phyloP scores from a whole-genome alignment of 2,888 invertebrate species.

The Leptinotarsa peninsularis region DNA sequence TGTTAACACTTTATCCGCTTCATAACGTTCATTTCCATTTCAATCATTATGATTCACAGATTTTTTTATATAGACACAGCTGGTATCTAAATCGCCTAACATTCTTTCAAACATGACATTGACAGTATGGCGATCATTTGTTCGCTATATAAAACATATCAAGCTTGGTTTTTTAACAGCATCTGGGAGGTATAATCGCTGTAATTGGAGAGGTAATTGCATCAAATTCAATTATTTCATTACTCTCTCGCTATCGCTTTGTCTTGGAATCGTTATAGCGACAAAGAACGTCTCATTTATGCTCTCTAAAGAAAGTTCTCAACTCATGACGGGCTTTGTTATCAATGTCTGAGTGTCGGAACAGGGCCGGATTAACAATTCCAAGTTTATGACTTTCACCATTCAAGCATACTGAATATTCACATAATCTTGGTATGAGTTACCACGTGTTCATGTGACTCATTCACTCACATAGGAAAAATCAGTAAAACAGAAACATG shows the following conservation, averaged over 20 bases:
- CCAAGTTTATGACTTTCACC: too few species aligned
- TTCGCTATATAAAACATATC: background rate
- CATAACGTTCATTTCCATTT: too few species aligned
- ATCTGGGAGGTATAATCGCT: background rate
- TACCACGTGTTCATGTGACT: too few species aligned
- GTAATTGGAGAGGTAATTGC: slow-evolving; percentile 3
- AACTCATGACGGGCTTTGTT: background rate
- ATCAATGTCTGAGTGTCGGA: background rate
- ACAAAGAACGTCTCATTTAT: background rate
- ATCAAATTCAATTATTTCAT: background rate
- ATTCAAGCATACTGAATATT: too few species aligned
- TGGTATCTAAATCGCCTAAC: too few species aligned
- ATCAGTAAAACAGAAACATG: too few species aligned
- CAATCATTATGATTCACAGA: too few species aligned
- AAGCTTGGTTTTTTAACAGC: background rate
- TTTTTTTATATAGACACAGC: too few species aligned
- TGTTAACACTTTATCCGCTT: too few species aligned
- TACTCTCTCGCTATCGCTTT: background rate
- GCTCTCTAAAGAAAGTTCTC: background rate
- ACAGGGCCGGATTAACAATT: background rate
- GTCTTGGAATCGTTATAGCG: background rate
- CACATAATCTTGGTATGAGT: too few species aligned
- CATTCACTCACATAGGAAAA: too few species aligned
- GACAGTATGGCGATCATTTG: background rate
- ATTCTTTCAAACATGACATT: too few species aligned